Percentiles rank a stretch among this genome's conserved stretches.
Evolutionary conservation across 1,140 invertebrate genomes (phyloP).

Genomic region (Schlechtendalia chinensis): DNA sequence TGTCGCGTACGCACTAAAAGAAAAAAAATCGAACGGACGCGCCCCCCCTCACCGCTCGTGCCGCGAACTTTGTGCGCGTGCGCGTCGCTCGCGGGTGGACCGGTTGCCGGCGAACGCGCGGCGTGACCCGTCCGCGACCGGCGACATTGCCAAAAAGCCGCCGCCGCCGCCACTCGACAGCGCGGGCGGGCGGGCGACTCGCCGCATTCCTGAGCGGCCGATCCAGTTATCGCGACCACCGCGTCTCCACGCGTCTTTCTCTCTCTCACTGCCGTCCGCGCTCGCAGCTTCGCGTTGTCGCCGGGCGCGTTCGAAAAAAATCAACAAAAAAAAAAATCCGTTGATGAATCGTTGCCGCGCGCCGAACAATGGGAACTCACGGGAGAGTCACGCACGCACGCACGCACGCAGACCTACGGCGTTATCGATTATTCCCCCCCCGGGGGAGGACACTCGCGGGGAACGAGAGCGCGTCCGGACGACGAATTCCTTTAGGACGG

Average conservation of each 20-base stretch:
- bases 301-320: no score
- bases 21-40: slow-evolving; percentile 46
- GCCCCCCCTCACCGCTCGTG: background rate
- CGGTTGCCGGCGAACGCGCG: no score
- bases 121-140: no score
- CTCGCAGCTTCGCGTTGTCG: background rate
- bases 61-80: background rate
- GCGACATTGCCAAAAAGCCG: slow-evolving; percentile 43
- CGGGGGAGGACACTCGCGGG: no score
- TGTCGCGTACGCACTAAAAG: background rate
- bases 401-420: no score
- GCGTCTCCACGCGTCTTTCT: background rate
- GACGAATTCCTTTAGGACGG: no score
- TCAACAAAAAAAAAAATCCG: background rate
- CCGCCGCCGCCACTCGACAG: background rate
- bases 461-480: no score
- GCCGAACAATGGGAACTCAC: slow-evolving; percentile 25
- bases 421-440: no score
- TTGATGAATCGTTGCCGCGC: background rate
- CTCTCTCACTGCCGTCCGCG: background rate
- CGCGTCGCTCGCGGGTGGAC: background rate
- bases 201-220: slow-evolving; percentile 40
- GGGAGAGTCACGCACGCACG: no score
- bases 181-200: background rate
- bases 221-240: slow-evolving; percentile 38